A percentile compares a stretch with the other conserved stretches of the same genome.
phyloP scores from a whole-genome alignment of 2,888 invertebrate genomes.

The Amphipyra berbera region DNA sequence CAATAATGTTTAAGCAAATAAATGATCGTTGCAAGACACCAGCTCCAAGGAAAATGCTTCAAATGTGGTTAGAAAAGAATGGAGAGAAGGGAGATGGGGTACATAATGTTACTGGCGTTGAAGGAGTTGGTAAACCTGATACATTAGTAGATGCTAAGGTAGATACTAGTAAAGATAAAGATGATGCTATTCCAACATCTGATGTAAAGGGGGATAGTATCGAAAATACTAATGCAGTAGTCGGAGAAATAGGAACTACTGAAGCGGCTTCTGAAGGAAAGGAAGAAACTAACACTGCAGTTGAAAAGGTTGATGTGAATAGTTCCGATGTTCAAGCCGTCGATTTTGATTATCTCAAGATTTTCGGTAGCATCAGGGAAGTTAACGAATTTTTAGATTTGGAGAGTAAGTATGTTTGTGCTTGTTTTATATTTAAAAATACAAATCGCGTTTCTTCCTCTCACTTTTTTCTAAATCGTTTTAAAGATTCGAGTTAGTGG shows the following conservation, averaged over 20 bases:
- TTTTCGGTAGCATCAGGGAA: conserved; percentile 81
- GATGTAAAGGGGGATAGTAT: conserved; percentile 2
- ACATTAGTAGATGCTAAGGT: conserved; percentile 20
- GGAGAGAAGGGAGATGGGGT: conserved; percentile 22
- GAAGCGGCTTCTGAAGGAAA: not conserved
- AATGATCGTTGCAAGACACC: conserved; percentile 33
- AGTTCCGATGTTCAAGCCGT: conserved; percentile 25
- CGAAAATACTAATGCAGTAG: conserved; percentile 1
- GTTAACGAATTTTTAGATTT: conserved; percentile 78
- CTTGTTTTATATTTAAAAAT: too few relatives aligned
- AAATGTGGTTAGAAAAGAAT: conserved; percentile 60
- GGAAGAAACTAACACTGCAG: not conserved
- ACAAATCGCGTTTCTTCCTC: too few relatives aligned
- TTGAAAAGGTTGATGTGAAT: conserved; percentile 1
- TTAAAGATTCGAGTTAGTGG: too few relatives aligned
- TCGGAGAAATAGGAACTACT: not conserved
- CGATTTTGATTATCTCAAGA: conserved; percentile 69
- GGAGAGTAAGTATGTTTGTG: conserved; percentile 75
- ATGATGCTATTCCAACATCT: not conserved
- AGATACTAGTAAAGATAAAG: conserved; percentile 7
- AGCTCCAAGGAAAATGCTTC: conserved; percentile 62
- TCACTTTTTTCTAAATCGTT: too few relatives aligned
- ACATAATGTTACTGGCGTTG: conserved; percentile 1
- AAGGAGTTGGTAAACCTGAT: conserved; percentile 5
- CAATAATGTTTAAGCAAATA: conserved; percentile 65